Evolutionary conservation across 1,140 invertebrate species (phyloP).

Genomic region (Brachionus koreanus): DNA sequence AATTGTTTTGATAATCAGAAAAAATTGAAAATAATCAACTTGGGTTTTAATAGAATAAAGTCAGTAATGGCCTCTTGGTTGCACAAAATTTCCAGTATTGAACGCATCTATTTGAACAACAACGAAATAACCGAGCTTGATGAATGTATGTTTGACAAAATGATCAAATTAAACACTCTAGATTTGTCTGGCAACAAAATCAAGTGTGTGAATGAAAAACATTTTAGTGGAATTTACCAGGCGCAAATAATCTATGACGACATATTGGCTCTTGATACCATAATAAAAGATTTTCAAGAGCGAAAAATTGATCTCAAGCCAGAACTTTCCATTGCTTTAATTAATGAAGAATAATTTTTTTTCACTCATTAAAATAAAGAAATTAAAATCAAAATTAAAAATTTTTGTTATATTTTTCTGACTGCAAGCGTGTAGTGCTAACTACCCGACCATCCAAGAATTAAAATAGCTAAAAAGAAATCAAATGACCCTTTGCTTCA

Average conservation of each 20-base stretch:
- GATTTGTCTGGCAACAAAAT: background rate
- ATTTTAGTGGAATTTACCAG: background rate
- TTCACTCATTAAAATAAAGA: background rate
- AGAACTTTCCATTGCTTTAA: background rate
- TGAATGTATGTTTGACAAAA: background rate
- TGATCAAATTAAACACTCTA: background rate
- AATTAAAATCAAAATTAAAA: too few species aligned
- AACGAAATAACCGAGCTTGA: background rate
- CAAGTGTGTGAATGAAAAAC: background rate
- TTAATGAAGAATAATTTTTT: slow-evolving; percentile 13
- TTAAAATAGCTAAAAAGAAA: too few species aligned
- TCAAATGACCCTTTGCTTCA: too few species aligned
- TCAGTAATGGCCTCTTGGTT: background rate
- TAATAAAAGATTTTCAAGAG: background rate
- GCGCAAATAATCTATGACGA: background rate
- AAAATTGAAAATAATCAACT: background rate
- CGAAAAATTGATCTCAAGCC: background rate
- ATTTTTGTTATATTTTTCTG: too few species aligned
- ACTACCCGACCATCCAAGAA: too few species aligned
- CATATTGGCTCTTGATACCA: background rate
- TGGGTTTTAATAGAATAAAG: background rate
- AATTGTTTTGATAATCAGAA: background rate
- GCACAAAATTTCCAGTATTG: background rate
- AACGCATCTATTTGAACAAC: slow-evolving; percentile 8
- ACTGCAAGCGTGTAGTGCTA: too few species aligned